Evolutionary conservation across 2,888 invertebrate genomes (phyloP), one percentile per base, ranked within the genome.

Genomic region (Pycnomerus fuliginosus): DNA sequence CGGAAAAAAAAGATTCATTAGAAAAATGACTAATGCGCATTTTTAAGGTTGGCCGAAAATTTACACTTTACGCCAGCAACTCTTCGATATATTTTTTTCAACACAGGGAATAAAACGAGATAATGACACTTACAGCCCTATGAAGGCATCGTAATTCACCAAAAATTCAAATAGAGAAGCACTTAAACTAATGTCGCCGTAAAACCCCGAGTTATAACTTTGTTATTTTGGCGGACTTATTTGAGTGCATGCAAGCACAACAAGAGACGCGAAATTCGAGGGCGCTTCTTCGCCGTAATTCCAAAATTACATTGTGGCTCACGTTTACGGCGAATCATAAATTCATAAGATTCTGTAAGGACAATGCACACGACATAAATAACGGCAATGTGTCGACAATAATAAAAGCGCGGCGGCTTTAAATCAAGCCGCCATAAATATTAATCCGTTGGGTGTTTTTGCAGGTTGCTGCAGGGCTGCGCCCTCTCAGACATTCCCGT

Each of bases 381-480:
- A 53, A 56, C 55, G 58, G 46, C 58, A 55, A 58, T 59, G 57
- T 53, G 58, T 58, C 57, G 56, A 58, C 60, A 56, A 56, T 53
- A 55, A 54, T n/a, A 57, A 56, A 53, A 55, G 43, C 50, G 33
- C 44, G 52, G 48, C 47, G 42, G 38, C 48, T 46, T 54, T 58
- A 57, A 61, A 61, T 57, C 58, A 58, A 57, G 44, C 40, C 44
- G 40, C 32, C 45, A 36, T 45, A 45, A 45, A 45, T 45, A 40
- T 45, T 45, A 45, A 45, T 45, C 15, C 32, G 13, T 40, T 40
- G 27, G 39, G 40, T 50, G 52, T 51, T 55, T 40, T 70, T 71
- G 33, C 70, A 76, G 76, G 56, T 76, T 80, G 67, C 74, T 83
- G 54, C 81, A 82, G 73, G 74, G 74, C 60, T 83, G 83, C 70